phyloP scores from a whole-genome alignment of 2,797 vertebrate species.

The Characodon lateralis region DNA sequence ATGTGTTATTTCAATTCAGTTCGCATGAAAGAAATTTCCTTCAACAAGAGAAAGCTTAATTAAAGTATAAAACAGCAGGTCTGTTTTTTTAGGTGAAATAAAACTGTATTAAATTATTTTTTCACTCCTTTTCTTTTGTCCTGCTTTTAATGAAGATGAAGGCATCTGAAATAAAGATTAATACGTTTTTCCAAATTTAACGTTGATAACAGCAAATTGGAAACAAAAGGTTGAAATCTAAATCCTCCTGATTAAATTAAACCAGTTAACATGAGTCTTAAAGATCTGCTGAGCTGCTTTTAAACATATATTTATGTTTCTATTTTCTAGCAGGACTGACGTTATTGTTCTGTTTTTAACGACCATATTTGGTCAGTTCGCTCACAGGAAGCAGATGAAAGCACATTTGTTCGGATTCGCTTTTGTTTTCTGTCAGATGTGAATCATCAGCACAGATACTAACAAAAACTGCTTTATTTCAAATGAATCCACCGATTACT shows the following conservation, averaged over 20 bases:
- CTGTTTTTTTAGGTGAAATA: not conserved
- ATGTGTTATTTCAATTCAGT: no score
- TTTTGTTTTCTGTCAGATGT: conserved; percentile 20
- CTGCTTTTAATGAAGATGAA: no score
- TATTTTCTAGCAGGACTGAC: not conserved
- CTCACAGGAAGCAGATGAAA: conserved; percentile 11
- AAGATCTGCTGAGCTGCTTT: not conserved
- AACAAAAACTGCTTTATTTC: not conserved
- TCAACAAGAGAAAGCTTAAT: not conserved
- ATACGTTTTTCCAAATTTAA: no score
- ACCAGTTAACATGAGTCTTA: no score
- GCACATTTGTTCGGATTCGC: conserved; percentile 17
- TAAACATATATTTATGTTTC: not conserved
- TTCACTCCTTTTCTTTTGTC: no score
- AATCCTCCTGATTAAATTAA: no score
- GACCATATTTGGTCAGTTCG: conserved; percentile 16
- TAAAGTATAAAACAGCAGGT: not conserved
- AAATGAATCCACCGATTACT: not conserved
- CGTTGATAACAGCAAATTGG: no score
- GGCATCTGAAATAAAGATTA: no score
- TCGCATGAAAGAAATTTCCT: not conserved
- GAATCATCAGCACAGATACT: conserved; percentile 7
- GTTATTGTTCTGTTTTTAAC: conserved; percentile 25
- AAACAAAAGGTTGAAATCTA: no score
- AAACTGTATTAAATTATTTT: not conserved